Evolutionary conservation across 2,888 invertebrate species (phyloP).

Genomic region (Linyphia triangularis): DNA sequence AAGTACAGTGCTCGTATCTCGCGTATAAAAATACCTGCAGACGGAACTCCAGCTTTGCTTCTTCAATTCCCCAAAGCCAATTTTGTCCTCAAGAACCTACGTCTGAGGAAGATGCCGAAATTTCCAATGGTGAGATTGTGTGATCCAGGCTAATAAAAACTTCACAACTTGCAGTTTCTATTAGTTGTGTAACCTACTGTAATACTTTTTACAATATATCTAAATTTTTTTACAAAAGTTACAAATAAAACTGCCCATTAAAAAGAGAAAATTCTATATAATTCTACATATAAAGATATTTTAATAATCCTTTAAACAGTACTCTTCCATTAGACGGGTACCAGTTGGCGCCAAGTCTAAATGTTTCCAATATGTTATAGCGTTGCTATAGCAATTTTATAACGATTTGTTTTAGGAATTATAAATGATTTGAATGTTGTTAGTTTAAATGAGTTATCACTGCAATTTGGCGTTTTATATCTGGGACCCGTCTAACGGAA

Average conservation of each 20-base stretch:
- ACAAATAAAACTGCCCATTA: too few species aligned
- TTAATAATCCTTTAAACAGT: neutral
- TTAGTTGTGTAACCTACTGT: neutral
- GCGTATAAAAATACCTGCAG: neutral
- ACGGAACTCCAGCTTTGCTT: conserved; percentile 16
- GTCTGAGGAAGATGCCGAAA: neutral
- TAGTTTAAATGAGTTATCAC: too few species aligned
- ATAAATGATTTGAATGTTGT: too few species aligned
- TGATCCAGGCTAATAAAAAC: too few species aligned
- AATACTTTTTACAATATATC: neutral
- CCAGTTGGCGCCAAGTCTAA: too few species aligned
- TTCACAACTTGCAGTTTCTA: neutral
- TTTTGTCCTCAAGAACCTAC: neutral
- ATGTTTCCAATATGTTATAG: too few species aligned
- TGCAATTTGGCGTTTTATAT: too few species aligned
- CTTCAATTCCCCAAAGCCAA: neutral
- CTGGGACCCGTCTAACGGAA: too few species aligned
- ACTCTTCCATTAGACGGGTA: too few species aligned
- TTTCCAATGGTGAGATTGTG: conserved; percentile 25
- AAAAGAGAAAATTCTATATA: neutral
- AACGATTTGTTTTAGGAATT: too few species aligned
- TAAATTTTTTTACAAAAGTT: too few species aligned
- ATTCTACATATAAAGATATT: neutral
- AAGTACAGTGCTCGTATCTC: neutral
- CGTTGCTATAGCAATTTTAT: too few species aligned